A percentile compares a stretch with the other conserved stretches of the same genome.
phyloP scores from a whole-genome alignment of 2,888 invertebrate species.

The Drosophila paranaensis region DNA sequence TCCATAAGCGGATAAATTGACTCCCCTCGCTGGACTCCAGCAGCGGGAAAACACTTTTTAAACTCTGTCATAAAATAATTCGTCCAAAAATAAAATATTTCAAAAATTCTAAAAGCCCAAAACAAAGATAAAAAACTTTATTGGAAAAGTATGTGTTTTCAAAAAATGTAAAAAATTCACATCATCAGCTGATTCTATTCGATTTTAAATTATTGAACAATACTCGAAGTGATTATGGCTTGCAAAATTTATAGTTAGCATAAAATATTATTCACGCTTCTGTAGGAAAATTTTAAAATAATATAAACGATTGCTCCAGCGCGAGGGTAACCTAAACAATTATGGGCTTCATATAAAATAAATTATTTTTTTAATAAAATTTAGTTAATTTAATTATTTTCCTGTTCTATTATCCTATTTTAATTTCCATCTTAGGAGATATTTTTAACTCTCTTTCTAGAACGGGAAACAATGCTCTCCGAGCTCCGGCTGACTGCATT shows the following conservation, averaged over 20 bases:
- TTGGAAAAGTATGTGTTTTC: neutral
- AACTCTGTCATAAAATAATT: no score
- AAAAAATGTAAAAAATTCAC: neutral
- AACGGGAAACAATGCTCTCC: neutral
- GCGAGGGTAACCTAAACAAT: neutral
- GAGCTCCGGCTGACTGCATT: neutral
- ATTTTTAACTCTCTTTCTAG: neutral
- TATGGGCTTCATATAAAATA: neutral
- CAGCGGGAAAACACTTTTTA: neutral
- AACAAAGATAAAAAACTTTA: neutral
- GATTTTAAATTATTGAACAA: neutral
- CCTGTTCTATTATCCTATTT: neutral
- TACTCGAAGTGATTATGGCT: neutral
- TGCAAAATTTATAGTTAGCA: neutral
- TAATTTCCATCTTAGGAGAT: neutral
- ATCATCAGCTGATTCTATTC: neutral
- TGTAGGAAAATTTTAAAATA: neutral
- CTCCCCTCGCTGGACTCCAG: slow-evolving; percentile 2
- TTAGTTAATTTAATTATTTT: neutral
- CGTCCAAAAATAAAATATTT: neutral
- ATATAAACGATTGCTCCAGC: no score
- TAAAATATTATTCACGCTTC: neutral
- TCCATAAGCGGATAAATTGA: slow-evolving; percentile 28
- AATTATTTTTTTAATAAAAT: neutral
- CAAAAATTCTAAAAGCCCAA: neutral